Conservation (phyloP, 2,113 vertebrate species). For the Microtus ochrogaster region DNA sequence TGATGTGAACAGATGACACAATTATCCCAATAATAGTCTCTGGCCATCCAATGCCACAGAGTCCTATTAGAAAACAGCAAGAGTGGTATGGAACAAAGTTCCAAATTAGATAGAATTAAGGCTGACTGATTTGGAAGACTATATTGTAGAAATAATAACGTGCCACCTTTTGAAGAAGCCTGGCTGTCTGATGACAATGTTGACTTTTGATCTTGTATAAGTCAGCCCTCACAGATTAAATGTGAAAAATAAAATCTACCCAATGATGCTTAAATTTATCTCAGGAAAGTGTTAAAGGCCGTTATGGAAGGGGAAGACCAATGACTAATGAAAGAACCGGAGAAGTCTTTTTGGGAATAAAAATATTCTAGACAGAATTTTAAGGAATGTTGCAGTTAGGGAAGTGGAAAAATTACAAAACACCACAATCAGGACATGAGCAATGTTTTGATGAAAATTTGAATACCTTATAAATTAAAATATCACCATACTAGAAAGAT, state of each 20-base stretch:
- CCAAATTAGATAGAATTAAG: constrained; percentile 38
- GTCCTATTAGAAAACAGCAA: constrained; percentile 27
- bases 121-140: background rate
- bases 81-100: constrained; percentile 25
- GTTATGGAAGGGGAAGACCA: constrained; percentile 37
- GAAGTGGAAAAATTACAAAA: constrained; percentile 35
- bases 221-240: background rate
- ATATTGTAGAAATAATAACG: constrained; percentile 5
- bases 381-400: background rate
- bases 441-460: constrained; percentile 55
- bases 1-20: background rate
- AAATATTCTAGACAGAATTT: constrained; percentile 48
- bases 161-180: constrained; percentile 2
- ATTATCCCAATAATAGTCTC: background rate
- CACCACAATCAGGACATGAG: constrained; percentile 37
- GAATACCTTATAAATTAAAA: constrained; percentile 52
- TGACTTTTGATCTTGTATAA: background rate
- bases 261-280: constrained; percentile 44
- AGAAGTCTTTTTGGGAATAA: constrained; percentile 41
- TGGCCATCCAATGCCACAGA: constrained; percentile 8
- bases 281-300: constrained; percentile 49
- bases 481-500: background rate
- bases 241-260: constrained; percentile 36
- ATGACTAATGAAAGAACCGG: constrained; percentile 1
- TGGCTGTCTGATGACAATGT: background rate